Evolutionary conservation across 2,113 vertebrate genomes (phyloP).

Genomic region (Willisornis vidua): DNA sequence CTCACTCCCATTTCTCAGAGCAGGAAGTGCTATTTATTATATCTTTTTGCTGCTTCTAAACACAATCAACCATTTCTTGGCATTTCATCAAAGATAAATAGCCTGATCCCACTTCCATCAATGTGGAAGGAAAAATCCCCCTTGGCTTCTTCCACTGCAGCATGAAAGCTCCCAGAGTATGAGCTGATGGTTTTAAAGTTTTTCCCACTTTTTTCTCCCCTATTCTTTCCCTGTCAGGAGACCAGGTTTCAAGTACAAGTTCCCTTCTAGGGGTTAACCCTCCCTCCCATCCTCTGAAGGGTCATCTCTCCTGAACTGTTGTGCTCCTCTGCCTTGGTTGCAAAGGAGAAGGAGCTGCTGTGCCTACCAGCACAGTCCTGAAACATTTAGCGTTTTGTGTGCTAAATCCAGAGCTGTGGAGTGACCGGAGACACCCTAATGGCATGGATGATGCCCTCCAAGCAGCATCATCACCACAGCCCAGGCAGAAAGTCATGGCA

Average conservation of each 20-base stretch:
- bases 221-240: neutral
- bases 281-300: neutral
- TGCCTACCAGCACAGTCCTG: rapidly evolving
- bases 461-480: rapidly evolving
- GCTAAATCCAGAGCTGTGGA: neutral
- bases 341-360: neutral
- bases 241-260: neutral
- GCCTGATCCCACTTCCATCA: neutral
- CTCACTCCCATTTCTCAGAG: neutral
- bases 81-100: constrained; percentile 41
- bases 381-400: neutral
- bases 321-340: rapidly evolving
- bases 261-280: neutral
- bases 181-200: neutral
- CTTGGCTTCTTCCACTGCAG: neutral
- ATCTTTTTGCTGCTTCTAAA: neutral
- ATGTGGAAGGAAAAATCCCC: neutral
- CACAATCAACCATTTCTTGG: neutral
- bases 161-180: neutral
- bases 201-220: neutral
- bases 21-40: neutral
- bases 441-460: rapidly evolving
- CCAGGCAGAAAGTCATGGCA: rapidly evolving
- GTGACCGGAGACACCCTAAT: neutral
- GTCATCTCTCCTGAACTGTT: neutral